phyloP scores from a whole-genome alignment of 2,888 invertebrate genomes.

The Nesidiocoris tenuis region DNA sequence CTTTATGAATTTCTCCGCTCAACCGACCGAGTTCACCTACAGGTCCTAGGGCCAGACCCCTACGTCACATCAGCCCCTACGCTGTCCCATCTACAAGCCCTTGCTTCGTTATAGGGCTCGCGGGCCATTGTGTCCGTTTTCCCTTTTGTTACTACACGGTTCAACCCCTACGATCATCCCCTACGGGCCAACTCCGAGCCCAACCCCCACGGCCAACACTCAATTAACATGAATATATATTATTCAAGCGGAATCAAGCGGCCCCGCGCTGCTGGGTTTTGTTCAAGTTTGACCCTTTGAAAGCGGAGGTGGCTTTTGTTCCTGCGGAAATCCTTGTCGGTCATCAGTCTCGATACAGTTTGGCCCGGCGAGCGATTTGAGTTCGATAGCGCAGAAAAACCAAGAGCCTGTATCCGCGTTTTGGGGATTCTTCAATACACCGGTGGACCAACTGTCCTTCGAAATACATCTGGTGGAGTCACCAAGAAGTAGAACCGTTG shows the following conservation, averaged over 20 bases:
- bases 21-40: slow-evolving; percentile 17
- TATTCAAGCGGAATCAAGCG: slow-evolving; percentile 46
- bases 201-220: slow-evolving; percentile 40
- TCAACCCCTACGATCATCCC: slow-evolving; percentile 13
- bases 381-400: too few relatives aligned
- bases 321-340: slow-evolving; percentile 30
- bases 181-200: background rate
- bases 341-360: slow-evolving; percentile 32
- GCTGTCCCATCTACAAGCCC: slow-evolving; percentile 10
- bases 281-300: slow-evolving; percentile 36
- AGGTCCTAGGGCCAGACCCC: slow-evolving; percentile 9
- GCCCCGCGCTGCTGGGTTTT: slow-evolving; percentile 28
- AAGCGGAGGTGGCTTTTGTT: slow-evolving; percentile 26
- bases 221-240: slow-evolving; percentile 47
- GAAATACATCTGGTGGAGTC: too few relatives aligned
- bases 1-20: slow-evolving; percentile 48
- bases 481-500: too few relatives aligned
- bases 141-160: slow-evolving; percentile 21
- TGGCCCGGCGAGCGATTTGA: too few relatives aligned
- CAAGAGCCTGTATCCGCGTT: too few relatives aligned
- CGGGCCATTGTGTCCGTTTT: slow-evolving; percentile 36
- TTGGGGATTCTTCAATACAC: too few relatives aligned
- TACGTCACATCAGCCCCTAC: background rate
- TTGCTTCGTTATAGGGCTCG: background rate
- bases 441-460: too few relatives aligned